These are phyloP conservation scores for Chondrosia reniformis DNA, from an alignment of 37 sponge, comb jelly and placozoan genomes.

Conservation along the genomic window DNA sequence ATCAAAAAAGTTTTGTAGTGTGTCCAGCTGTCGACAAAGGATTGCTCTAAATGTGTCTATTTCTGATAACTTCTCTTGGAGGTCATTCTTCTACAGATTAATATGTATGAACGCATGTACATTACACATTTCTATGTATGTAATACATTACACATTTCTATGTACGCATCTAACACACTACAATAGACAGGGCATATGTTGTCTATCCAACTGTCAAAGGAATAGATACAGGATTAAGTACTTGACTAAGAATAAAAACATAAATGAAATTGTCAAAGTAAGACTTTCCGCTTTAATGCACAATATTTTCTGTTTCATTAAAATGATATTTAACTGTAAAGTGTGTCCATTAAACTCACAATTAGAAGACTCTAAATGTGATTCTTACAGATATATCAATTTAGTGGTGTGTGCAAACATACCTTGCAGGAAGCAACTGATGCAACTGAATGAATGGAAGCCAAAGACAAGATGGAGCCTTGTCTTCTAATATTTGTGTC, in stretches of 20 bases:
- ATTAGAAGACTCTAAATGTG: too few relatives aligned
- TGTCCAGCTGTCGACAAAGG: conserved; percentile 72
- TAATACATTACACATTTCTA: neutral
- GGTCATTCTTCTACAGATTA: conserved; percentile 21
- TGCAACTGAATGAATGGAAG: conserved; percentile 59
- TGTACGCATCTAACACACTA: neutral
- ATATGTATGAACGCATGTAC: neutral
- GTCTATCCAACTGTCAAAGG: neutral
- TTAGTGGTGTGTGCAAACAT: neutral
- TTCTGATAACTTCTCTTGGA: conserved; percentile 68
- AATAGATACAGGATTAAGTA: neutral
- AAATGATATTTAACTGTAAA: neutral
- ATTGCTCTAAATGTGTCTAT: conserved; percentile 78
- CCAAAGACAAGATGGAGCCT: conserved; percentile 78
- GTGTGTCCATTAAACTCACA: too few relatives aligned
- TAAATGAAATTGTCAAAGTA: neutral
- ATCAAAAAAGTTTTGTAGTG: conserved; percentile 66
- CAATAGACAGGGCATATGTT: too few relatives aligned
- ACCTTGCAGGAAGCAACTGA: conserved; percentile 79
- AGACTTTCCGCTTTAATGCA: neutral
- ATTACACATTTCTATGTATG: neutral
- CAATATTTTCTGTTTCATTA: neutral
- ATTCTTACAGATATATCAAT: neutral
- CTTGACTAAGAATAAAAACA: neutral
- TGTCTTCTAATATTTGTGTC: conserved; percentile 58